Percentiles rank a stretch among this genome's conserved stretches.
Conservation (phyloP, 2,888 invertebrate genomes). For the Pherbina coryleti region DNA sequence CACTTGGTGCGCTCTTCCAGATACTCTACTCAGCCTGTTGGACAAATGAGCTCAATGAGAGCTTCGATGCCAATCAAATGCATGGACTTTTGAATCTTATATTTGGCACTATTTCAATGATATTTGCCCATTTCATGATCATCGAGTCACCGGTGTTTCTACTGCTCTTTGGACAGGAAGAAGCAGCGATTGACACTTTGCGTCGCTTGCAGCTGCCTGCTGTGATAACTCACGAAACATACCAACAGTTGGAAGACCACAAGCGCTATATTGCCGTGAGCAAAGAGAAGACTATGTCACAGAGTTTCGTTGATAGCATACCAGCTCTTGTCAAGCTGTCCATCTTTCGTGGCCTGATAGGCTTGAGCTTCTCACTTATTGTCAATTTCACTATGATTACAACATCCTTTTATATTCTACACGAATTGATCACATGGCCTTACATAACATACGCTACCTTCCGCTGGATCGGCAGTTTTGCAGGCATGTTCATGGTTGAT, state of each 20-base stretch:
- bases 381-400: constrained; percentile 33
- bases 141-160: constrained; percentile 61
- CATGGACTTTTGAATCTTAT: constrained; percentile 54
- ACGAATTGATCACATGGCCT: constrained; percentile 35
- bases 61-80: constrained; percentile 45
- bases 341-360: constrained; percentile 54
- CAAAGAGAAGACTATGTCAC: constrained; percentile 36
- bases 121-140: constrained; percentile 45
- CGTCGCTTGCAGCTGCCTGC: constrained; percentile 57
- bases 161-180: constrained; percentile 55
- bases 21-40: constrained; percentile 47
- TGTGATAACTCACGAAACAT: constrained; percentile 54
- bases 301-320: constrained; percentile 49
- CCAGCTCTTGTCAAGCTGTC: constrained; percentile 54
- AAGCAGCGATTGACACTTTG: constrained; percentile 55
- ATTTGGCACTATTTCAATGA: constrained; percentile 51
- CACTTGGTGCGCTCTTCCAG: constrained; percentile 57
- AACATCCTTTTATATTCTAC: not conserved
- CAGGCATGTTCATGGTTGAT: constrained; percentile 51
- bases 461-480: constrained; percentile 49
- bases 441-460: constrained; percentile 46
- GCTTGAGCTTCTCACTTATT: constrained; percentile 52
- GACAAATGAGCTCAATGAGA: constrained; percentile 4
- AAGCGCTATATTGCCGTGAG: constrained; percentile 59
- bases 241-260: constrained; percentile 57